Base-by-base conservation (phyloP, 2,113 vertebrate species). In the Anhinga rufa region DNA sequence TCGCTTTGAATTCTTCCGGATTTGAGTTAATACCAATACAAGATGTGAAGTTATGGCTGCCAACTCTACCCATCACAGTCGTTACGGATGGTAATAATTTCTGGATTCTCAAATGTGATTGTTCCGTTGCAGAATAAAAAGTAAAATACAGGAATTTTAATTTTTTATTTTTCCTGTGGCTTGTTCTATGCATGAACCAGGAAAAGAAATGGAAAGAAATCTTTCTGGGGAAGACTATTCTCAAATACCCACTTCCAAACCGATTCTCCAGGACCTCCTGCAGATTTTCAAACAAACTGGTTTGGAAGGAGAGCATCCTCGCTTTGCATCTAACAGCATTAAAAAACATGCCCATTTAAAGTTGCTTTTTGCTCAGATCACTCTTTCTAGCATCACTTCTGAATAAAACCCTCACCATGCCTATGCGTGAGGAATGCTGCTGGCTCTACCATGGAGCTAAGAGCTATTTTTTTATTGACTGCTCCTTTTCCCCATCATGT, bases 381-480 rank as follows among this genome's bases (percentile, higher is more conserved):
- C 36, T 57, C 52, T 32, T 64, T 71, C 71, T 54, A 12, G 44
- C 48, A 55, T 22, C 26, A 19, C 26, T 61, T 75, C 69, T 3
- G 3, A 86, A 55, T 19, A 69, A 82, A 82, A 42, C 49, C 31
- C 20, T 55, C 18, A n/a, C 57, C 21, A 15, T 22, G 17, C 14
- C 25, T 25, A 57, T 0, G 6, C 2, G 2, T 0, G 3, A 31
- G 34, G 54, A n/a, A 54, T 40, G 32, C 42, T 1, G 10, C 44
- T 32, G 57, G 25, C n/a, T 42, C 49, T 51, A 10, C 0, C 0
- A 4, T 9, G 24, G 42, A 12, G 7, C 7, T 38, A 51, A 31
- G 22, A 24, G 32, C 16, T 72, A 36, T 3, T n/a, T 48, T 60
- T 62, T 42, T 8, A 64, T 13, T 22, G 57, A 36, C 26, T 9